phyloP scores from a whole-genome alignment of 2,888 invertebrate genomes.

The Phaonia tiefii region DNA sequence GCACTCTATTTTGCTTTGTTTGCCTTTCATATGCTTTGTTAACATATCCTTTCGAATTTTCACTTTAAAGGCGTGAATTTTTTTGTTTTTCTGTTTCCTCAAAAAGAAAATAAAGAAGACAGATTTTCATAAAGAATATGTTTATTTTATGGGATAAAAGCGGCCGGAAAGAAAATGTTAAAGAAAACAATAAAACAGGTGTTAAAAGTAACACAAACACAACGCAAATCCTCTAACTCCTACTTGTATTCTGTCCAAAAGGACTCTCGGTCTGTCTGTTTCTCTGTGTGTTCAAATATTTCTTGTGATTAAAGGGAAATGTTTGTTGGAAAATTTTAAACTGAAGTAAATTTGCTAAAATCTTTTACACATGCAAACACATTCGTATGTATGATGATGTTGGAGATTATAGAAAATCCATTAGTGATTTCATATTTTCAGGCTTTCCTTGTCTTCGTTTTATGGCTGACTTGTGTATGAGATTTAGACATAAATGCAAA shows the following conservation, averaged over 20 bases:
- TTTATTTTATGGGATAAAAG: conserved; percentile 43
- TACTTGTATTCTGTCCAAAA: no score
- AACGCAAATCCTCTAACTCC: no score
- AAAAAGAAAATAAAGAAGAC: conserved; percentile 19
- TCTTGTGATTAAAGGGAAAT: neutral
- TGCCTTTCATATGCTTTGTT: neutral
- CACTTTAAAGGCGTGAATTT: conserved; percentile 56
- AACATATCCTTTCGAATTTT: conserved; percentile 20
- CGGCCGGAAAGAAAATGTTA: neutral
- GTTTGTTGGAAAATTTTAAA: neutral
- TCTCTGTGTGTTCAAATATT: neutral
- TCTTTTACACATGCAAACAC: neutral
- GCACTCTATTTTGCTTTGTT: no score
- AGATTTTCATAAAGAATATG: conserved; percentile 61
- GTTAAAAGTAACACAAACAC: conserved; percentile 56
- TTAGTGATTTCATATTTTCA: conserved; percentile 9
- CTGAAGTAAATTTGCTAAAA: conserved; percentile 33
- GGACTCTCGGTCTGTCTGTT: neutral
- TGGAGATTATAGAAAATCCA: conserved; percentile 21
- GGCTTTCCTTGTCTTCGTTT: neutral
- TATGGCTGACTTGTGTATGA: neutral
- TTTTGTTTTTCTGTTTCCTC: neutral
- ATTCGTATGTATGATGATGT: neutral
- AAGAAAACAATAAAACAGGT: conserved; percentile 60
- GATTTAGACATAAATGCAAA: neutral